Evolutionary conservation across 1,140 invertebrate species (phyloP), one percentile per base, ranked within the genome.

Genomic region (Gryllus bimaculatus): DNA sequence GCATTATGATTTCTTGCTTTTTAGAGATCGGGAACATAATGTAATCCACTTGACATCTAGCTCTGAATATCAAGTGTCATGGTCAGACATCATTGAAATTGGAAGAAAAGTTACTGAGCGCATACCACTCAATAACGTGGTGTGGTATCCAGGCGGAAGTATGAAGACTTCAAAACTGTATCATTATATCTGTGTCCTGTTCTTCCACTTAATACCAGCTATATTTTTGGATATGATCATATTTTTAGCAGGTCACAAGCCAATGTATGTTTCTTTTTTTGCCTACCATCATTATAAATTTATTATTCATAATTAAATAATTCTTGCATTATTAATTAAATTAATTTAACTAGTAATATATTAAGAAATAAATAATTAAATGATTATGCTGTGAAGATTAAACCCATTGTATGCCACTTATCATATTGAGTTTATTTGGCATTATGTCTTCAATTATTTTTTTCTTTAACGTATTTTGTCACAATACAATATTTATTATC

Each of bases 71-170:
- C 83, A 92, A 90, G 81, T 97, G 81, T 89, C 95, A 79, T 91
- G 92, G 93, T 86, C 90, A 83, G 90, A 98, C 90, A 91, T 97
- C 86, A 90, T 95, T 84, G 89, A 95, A 81, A 85, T 96, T 84
- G 97, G 96, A 82, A 88, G 94, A 86, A 89, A 90, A 83, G 91
- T 93, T 21, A 88, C 92, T 82, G 91, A 89, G 80, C 87, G 89
- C 83, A 89, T 94, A 77, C 94, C 94, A 0, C 85, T 95, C 0
- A 95, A 95, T 81, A 90, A 91, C 8, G 90, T 94, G 1, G 91
- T 92, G n/a, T 95, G 94, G 94, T 96, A 96, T 85, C 95, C 95
- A 0, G 93, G 93, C 49, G 94, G 94, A 8, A 94, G 92, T 1
- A 96, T 97, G 93, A 96, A 96, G 83, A 92, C 90, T 79, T 93